Base-by-base conservation (phyloP, 2,888 invertebrate genomes). In the Tachina fera region DNA sequence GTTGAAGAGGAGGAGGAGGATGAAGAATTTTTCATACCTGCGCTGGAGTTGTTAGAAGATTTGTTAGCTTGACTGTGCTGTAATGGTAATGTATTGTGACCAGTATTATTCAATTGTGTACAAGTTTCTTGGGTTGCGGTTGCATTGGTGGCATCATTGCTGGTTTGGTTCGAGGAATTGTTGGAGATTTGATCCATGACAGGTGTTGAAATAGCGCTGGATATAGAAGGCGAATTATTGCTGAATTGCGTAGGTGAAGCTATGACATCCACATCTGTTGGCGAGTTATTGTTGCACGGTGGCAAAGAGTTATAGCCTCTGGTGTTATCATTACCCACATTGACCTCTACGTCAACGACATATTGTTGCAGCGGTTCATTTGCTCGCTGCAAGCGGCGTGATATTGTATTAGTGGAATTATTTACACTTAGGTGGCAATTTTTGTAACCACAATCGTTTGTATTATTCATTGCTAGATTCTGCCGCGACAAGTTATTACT, bases 1-100 rank as follows among this genome's bases (percentile, higher is more conserved):
- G 92, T 91, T 4, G 92, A 91, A 22, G 92, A 90, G 5, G 92
- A 91, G 1, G 92, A 91, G 1, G 92, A 91, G 3, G 92, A 91
- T 8, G 87, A 87, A 19, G 76, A n/a, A 67, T 74, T 82, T 86
- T 88, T 79, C 61, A 80, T 79, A 78, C 70, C 65, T 67, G 84
- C 67, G 16, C 70, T 79, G 4, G 61, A 43, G 68, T 39, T 85
- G 11, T 10, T 58, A 51, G 89, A 81, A 39, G 87, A 84, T 78
- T 87, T 87, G 10, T 89, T 88, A 0, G 86, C 86, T 43, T 91
- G 87, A 3, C 41, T 82, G 9, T 88, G 87, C 45, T 89, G 89
- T 71, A 89, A 22, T 14, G 91, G 89, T 78, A 90, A 79, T 43
- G 90, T 89, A 47, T 88, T 86, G 71, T 87, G 91, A n/a, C 87